Percentiles rank a stretch among this genome's conserved stretches.
Conservation (phyloP, 2,888 invertebrate genomes). For the Abrostola tripartita region DNA sequence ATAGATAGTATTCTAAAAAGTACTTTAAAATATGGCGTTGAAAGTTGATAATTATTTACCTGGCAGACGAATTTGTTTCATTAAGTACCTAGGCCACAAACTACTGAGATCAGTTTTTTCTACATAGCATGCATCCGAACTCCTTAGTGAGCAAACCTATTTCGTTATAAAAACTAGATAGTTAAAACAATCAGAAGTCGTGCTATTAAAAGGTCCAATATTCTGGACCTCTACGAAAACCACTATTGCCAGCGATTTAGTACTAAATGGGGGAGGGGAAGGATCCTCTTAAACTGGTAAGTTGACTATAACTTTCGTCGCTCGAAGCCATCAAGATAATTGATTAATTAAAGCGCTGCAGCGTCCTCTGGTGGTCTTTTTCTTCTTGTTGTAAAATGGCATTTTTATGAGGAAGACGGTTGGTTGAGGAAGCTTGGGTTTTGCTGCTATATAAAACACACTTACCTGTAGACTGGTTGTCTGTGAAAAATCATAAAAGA, state of each 20-base stretch:
- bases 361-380: slow-evolving; percentile 54
- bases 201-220: slow-evolving; percentile 62
- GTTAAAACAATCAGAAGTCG: slow-evolving; percentile 69
- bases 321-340: slow-evolving; percentile 69
- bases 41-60: not conserved
- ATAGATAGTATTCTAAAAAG: no score
- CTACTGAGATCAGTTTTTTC: not conserved
- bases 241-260: slow-evolving; percentile 16
- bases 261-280: not conserved
- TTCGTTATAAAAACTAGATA: slow-evolving; percentile 46
- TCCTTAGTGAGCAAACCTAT: slow-evolving; percentile 26
- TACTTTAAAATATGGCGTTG: no score
- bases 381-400: slow-evolving; percentile 42
- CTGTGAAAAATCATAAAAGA: no score
- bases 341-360: slow-evolving; percentile 74
- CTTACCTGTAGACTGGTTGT: no score
- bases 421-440: slow-evolving; percentile 2
- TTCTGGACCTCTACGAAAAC: slow-evolving; percentile 43
- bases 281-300: slow-evolving; percentile 41
- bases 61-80: not conserved
- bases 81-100: not conserved
- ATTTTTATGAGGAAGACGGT: slow-evolving; percentile 39
- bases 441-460: not conserved
- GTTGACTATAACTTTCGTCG: slow-evolving; percentile 64
- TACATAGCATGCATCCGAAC: slow-evolving; percentile 26